A percentile compares a stretch with the other conserved stretches of the same genome.
These are phyloP conservation scores for Troilus luridus DNA, from an alignment of 2,888 invertebrate genomes.

Conservation along the genomic window DNA sequence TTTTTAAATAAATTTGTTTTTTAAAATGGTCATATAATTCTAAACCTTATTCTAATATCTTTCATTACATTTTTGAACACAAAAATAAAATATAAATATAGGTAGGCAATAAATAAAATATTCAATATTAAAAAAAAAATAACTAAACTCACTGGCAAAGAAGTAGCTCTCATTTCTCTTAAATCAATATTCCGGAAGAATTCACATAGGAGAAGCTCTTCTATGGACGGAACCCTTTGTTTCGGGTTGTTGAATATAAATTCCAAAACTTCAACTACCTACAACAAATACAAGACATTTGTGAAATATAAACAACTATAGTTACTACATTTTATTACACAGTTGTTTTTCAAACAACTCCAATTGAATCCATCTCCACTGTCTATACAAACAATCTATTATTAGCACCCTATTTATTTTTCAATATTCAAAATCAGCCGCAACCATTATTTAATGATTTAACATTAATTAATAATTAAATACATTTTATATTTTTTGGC, in stretches of 20 bases:
- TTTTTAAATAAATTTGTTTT: neutral
- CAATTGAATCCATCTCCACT: too few relatives aligned
- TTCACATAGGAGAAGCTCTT: conserved; percentile 86
- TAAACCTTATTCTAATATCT: neutral
- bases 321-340: too few relatives aligned
- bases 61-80: neutral
- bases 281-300: neutral
- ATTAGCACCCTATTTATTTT: conserved; percentile 56
- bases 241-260: conserved; percentile 82
- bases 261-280: conserved; percentile 85
- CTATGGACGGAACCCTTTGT: conserved; percentile 80
- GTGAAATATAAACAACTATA: too few relatives aligned
- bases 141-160: conserved; percentile 76
- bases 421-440: neutral
- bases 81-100: too few relatives aligned
- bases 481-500: too few relatives aligned
- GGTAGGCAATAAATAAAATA: too few relatives aligned
- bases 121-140: neutral
- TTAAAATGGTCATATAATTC: neutral
- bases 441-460: neutral
- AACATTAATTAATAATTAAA: neutral
- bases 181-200: conserved; percentile 91
- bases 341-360: too few relatives aligned
- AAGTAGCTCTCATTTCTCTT: conserved; percentile 87
- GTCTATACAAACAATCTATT: neutral